phyloP scores from a whole-genome alignment of 2,797 vertebrate genomes.

The Gymnothorax javanicus region DNA sequence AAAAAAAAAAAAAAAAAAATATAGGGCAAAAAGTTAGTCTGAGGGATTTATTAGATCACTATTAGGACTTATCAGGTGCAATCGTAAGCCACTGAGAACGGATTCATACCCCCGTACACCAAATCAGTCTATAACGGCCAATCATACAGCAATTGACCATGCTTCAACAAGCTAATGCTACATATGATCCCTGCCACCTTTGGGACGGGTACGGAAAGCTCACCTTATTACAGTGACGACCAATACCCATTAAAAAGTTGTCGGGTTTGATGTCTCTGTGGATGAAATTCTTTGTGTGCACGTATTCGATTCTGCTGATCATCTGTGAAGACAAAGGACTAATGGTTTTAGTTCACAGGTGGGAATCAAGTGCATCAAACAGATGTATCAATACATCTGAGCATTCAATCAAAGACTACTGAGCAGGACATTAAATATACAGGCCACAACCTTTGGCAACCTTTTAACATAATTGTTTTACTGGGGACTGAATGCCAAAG shows the following conservation, averaged over 20 bases:
- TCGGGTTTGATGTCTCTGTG: conserved; percentile 99
- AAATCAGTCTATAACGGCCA: background rate
- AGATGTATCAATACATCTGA: background rate
- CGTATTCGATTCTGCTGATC: conserved; percentile 99
- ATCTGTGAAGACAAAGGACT: conserved; percentile 76
- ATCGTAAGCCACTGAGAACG: background rate
- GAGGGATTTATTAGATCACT: background rate
- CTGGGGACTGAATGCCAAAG: background rate
- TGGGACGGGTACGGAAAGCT: conserved; percentile 52
- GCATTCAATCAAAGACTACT: no score
- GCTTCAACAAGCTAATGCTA: background rate
- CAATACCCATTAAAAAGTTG: conserved; percentile 99
- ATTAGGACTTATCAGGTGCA: no score
- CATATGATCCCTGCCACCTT: background rate
- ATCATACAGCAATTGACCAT: background rate
- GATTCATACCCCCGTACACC: background rate
- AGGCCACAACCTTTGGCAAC: background rate
- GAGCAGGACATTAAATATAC: background rate
- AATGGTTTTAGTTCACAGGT: conserved; percentile 3
- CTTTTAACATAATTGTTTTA: background rate
- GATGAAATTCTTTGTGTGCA: conserved; percentile 99
- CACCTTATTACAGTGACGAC: conserved; percentile 99
- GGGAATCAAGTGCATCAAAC: background rate
- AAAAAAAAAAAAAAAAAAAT: background rate
- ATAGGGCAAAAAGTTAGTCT: background rate